Evolutionary conservation across 2,113 vertebrate genomes (phyloP).

Genomic region (Xyrauchen texanus): DNA sequence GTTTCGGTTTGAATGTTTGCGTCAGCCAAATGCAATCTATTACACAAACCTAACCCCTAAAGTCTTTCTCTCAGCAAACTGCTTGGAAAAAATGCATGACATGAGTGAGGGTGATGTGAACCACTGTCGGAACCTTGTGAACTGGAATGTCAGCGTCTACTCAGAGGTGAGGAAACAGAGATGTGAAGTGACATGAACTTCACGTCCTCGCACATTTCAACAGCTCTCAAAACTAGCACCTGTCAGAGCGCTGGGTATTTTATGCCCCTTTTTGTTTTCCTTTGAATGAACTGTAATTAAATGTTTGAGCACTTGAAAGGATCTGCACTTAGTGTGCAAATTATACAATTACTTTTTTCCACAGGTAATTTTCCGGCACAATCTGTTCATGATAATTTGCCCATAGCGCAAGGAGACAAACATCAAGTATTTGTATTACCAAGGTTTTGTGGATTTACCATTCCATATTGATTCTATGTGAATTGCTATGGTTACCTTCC

Average conservation of each 20-base stretch:
- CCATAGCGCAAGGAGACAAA: too few species aligned
- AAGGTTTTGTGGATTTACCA: too few species aligned
- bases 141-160: not conserved
- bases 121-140: slow-evolving; percentile 3
- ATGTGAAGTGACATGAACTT: slow-evolving; percentile 8
- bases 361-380: too few species aligned
- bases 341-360: too few species aligned
- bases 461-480: too few species aligned
- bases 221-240: slow-evolving; percentile 3
- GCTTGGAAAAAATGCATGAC: not conserved
- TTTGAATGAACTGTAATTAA: not conserved
- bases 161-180: slow-evolving; percentile 5
- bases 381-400: too few species aligned
- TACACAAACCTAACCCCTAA: not conserved
- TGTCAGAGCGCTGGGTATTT: not conserved
- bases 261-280: not conserved
- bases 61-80: not conserved
- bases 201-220: not conserved
- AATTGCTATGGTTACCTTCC: too few species aligned
- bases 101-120: slow-evolving; percentile 2
- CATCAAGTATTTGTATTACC: too few species aligned
- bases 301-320: not conserved
- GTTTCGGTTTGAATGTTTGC: not conserved
- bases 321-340: not conserved
- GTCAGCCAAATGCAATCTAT: not conserved